Percentiles rank a stretch among this genome's conserved stretches.
Evolutionary conservation across 1,140 invertebrate genomes (phyloP).

Genomic region (Leptinotarsa lineolata): DNA sequence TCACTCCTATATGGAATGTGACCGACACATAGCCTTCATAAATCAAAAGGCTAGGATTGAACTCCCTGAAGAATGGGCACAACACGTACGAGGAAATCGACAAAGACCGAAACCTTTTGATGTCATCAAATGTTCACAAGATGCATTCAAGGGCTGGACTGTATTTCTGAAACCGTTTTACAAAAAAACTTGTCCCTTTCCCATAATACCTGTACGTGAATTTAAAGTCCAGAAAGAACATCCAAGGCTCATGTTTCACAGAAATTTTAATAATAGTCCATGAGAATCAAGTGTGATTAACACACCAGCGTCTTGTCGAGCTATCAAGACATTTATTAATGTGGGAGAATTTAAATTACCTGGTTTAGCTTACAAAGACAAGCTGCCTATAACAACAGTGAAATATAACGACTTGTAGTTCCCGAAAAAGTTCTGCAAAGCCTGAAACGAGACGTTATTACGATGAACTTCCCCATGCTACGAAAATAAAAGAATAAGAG

Average conservation of each 20-base stretch:
- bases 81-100: neutral
- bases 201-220: neutral
- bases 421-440: neutral
- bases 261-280: neutral
- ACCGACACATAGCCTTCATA: neutral
- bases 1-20: neutral
- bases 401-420: neutral
- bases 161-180: neutral
- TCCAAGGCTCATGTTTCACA: neutral
- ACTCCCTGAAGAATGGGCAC: neutral
- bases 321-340: neutral
- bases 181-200: neutral
- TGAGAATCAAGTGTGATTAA: neutral
- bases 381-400: neutral
- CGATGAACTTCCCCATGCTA: neutral
- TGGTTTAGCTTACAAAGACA: neutral
- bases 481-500: conserved; percentile 9
- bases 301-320: neutral
- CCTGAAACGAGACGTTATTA: neutral
- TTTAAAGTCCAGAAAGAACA: neutral
- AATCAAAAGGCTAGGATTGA: neutral
- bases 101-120: neutral
- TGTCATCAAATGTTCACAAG: neutral
- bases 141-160: conserved; percentile 2
- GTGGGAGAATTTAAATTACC: neutral